phyloP scores from a whole-genome alignment of 2,888 invertebrate species.

The Idaea biselata region DNA sequence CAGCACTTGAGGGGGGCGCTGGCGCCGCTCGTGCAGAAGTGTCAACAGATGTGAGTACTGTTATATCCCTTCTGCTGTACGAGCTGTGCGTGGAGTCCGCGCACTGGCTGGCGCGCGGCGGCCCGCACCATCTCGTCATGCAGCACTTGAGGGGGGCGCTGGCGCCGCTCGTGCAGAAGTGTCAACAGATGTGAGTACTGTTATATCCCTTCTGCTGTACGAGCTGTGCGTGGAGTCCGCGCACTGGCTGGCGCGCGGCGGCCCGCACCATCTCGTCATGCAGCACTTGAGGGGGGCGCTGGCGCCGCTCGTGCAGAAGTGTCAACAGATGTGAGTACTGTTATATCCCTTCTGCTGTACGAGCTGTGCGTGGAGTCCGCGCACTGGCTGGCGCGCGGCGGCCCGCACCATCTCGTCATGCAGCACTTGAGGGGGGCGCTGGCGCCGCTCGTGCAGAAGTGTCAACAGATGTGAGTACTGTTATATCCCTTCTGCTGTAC shows the following conservation, averaged over 20 bases:
- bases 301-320: constrained; percentile 96
- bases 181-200: constrained; percentile 96
- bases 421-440: constrained; percentile 94
- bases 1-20: constrained; percentile 94
- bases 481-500: constrained; percentile 96
- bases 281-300: constrained; percentile 94
- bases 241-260: constrained; percentile 91
- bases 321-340: constrained; percentile 96
- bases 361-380: constrained; percentile 97
- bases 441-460: constrained; percentile 96
- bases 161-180: constrained; percentile 96
- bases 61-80: constrained; percentile 96
- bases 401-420: constrained; percentile 87
- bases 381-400: constrained; percentile 91
- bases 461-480: constrained; percentile 96
- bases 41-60: constrained; percentile 96
- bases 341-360: constrained; percentile 96
- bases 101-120: constrained; percentile 91
- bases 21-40: constrained; percentile 96
- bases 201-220: constrained; percentile 96
- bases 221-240: constrained; percentile 97
- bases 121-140: constrained; percentile 87
- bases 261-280: constrained; percentile 87
- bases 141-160: constrained; percentile 94
- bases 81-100: constrained; percentile 97